These are phyloP conservation scores for Drosophila insularis DNA, from an alignment of 1,140 invertebrate species.

Conservation along the genomic window DNA sequence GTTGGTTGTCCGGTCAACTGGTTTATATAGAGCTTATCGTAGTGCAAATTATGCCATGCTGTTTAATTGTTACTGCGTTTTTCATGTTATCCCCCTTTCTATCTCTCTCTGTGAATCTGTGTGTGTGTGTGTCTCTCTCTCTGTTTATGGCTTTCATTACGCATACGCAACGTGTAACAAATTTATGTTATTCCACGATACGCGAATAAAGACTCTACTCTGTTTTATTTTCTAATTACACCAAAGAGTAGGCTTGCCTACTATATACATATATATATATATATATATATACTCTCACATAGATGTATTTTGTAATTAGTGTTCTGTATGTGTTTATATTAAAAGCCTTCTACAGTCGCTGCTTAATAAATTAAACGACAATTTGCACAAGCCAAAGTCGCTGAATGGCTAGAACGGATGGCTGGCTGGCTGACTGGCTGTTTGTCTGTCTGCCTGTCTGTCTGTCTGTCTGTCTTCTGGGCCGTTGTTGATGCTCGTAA, in stretches of 20 bases:
- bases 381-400: conserved; percentile 69
- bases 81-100: neutral
- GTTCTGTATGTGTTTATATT: conserved; percentile 73
- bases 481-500: conserved; percentile 42
- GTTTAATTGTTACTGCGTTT: conserved; percentile 28
- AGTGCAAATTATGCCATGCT: conserved; percentile 10
- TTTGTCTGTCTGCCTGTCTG: too few relatives aligned
- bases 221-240: conserved; percentile 73
- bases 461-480: neutral
- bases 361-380: conserved; percentile 81
- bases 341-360: conserved; percentile 59
- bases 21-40: conserved; percentile 23
- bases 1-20: conserved; percentile 1
- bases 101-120: too few relatives aligned
- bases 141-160: conserved; percentile 47
- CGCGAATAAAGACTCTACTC: conserved; percentile 23
- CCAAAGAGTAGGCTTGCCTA: neutral
- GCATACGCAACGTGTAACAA: conserved; percentile 58
- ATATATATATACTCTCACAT: conserved; percentile 40
- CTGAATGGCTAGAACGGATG: conserved; percentile 6
- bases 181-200: conserved; percentile 53
- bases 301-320: conserved; percentile 66
- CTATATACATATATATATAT: conserved; percentile 3
- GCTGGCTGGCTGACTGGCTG: too few relatives aligned
- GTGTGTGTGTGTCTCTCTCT: too few relatives aligned